Evolutionary conservation across 2,888 invertebrate species (phyloP), one percentile per base, ranked within the genome.

Genomic region (Druceiella hillmani): DNA sequence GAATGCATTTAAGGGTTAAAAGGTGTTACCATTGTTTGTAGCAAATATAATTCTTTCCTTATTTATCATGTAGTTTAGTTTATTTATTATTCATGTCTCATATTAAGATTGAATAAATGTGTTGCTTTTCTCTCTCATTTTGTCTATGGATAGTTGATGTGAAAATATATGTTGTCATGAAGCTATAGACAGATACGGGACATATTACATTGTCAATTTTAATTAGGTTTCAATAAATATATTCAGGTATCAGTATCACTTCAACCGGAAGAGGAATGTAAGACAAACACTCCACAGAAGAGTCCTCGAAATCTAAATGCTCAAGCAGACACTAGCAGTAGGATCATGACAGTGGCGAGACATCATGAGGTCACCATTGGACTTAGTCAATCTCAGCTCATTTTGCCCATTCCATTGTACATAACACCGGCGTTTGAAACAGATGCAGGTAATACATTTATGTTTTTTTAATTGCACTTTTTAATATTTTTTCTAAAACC

Each of bases 361-460:
- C 87, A 87, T 53, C 94, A 97, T 62, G 93, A 94, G 64, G 88
- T 94, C 35, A 94, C 94, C 51, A 72, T 95, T 33, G 92, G 94
- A 15, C 74, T 87, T 40, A 76, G 83, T 47, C 88, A 91, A 54
- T 88, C 92, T 1, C 89, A 95, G 55, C 75, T 98, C 36, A 87
- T 91, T 47, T 70, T 99, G 22, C 93, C 95, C 0, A 90, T 98
- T 59, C 98, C 98, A 2, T 70, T 97, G 38, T 89, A 94, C 56
- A 87, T 93, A 3, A 93, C 97, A 1, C 98, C 98, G 3, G 87
- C 91, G n/a, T 99, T 99, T 66, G 81, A 80, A 33, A 93, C 94
- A 7, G 85, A 93, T 57, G 75, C 91, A 53, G 83, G 87, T 87
- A 66, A 59, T 51, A 49, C 38, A 34, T 32, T 26, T 2, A 16